Percentiles rank a stretch among this genome's conserved stretches.
Evolutionary conservation across 1,140 invertebrate genomes (phyloP).

Genomic region (Batillaria attramentaria): DNA sequence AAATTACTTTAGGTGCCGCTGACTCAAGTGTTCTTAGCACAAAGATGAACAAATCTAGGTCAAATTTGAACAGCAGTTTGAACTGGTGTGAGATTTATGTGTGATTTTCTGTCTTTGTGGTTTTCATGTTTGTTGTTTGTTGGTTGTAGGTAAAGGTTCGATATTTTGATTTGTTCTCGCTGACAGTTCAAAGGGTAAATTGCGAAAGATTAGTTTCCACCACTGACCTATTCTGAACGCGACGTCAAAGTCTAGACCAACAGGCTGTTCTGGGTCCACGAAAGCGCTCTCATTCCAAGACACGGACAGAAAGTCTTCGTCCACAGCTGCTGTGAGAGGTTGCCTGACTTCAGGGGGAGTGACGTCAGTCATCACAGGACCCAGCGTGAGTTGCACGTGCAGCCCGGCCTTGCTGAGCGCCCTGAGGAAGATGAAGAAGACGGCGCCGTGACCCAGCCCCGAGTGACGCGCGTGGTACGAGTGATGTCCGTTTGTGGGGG

Average conservation of each 20-base stretch:
- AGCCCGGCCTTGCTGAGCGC: slow-evolving; percentile 47
- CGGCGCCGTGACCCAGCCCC: slow-evolving; percentile 38
- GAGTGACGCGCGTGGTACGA: slow-evolving; percentile 36
- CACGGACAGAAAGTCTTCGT: slow-evolving; percentile 25
- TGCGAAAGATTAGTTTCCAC: too few relatives aligned
- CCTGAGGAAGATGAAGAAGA: slow-evolving; percentile 46
- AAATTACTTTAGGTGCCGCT: too few relatives aligned
- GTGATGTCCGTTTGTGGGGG: slow-evolving; percentile 23
- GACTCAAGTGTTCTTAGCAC: too few relatives aligned
- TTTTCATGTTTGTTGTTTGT: too few relatives aligned
- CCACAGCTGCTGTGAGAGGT: slow-evolving; percentile 13
- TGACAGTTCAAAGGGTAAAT: too few relatives aligned
- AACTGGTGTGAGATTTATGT: too few relatives aligned
- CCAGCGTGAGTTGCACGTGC: slow-evolving; percentile 29
- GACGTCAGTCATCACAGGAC: slow-evolving; percentile 51
- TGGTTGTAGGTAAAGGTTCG: too few relatives aligned
- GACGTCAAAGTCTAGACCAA: slow-evolving; percentile 22
- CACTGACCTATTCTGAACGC: slow-evolving; percentile 46
- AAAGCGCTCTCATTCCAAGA: slow-evolving; percentile 42
- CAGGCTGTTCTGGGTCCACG: slow-evolving; percentile 42
- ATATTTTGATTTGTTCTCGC: too few relatives aligned
- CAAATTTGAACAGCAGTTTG: too few relatives aligned
- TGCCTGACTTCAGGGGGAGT: slow-evolving; percentile 40
- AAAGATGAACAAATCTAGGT: too few relatives aligned
- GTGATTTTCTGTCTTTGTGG: too few relatives aligned